Percentiles rank a stretch among this genome's conserved stretches.
These are phyloP conservation scores for Gandaritis pyraliata DNA, from an alignment of 2,888 invertebrate species.

Conservation along the genomic window DNA sequence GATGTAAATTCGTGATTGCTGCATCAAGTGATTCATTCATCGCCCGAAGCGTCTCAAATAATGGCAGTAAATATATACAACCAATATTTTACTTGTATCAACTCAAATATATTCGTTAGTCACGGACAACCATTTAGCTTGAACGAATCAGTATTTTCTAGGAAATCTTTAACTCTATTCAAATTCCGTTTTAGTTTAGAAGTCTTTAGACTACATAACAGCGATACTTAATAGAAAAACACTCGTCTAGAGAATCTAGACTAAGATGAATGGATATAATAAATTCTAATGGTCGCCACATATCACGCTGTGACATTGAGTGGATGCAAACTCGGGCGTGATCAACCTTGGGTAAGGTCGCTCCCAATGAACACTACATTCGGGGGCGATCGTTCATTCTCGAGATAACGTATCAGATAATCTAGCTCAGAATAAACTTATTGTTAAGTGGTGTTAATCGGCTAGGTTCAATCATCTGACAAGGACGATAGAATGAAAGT, in stretches of 20 bases:
- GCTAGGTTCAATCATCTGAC: slow-evolving; percentile 1
- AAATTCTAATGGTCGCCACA: slow-evolving; percentile 14
- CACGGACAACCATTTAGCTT: slow-evolving; percentile 1
- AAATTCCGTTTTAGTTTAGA: neutral
- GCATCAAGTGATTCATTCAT: too few species aligned
- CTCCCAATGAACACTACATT: slow-evolving; percentile 29
- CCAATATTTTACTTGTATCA: neutral
- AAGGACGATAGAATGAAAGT: neutral
- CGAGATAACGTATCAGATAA: slow-evolving; percentile 34
- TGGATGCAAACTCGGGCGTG: slow-evolving; percentile 30
- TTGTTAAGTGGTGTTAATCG: slow-evolving; percentile 15
- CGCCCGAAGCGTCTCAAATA: too few species aligned
- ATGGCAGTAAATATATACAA: too few species aligned
- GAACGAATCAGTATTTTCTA: neutral
- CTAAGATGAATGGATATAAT: neutral
- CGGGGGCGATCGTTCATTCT: slow-evolving; percentile 27
- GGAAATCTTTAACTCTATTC: too few species aligned
- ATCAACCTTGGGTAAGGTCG: slow-evolving; percentile 39
- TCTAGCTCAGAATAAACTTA: slow-evolving; percentile 13
- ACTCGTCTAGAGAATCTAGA: neutral
- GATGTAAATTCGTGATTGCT: too few species aligned
- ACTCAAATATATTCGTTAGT: neutral
- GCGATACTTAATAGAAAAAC: too few species aligned
- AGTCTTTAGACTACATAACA: too few species aligned
- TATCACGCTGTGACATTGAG: slow-evolving; percentile 36